Conservation (phyloP, 2,888 invertebrate species). For the Mythimna pallens region DNA sequence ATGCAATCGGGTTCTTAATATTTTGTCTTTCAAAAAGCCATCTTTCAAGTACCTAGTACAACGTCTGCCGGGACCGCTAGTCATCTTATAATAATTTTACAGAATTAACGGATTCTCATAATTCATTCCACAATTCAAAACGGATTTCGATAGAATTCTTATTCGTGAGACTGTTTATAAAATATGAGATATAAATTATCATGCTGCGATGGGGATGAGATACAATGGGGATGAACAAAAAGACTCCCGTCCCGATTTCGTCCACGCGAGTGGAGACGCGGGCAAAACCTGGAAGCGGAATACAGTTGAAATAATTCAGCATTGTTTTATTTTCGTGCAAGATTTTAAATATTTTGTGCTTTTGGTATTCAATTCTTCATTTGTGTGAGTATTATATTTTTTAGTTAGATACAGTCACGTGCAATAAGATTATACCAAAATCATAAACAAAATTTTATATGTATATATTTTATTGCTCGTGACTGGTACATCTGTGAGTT, state of each 20-base stretch:
- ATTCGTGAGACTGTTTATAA: slow-evolving; percentile 43
- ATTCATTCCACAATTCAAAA: slow-evolving; percentile 7
- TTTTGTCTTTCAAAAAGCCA: too few relatives aligned
- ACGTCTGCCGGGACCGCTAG: too few relatives aligned
- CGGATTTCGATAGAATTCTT: slow-evolving; percentile 27
- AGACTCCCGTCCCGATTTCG: slow-evolving; percentile 42
- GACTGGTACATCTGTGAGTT: too few relatives aligned
- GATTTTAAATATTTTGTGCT: slow-evolving; percentile 19
- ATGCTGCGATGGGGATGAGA: slow-evolving; percentile 36
- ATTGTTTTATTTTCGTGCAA: slow-evolving; percentile 49
- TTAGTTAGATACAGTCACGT: not conserved
- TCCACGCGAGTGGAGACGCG: slow-evolving; percentile 50
- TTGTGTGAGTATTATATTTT: slow-evolving; percentile 2
- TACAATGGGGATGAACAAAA: slow-evolving; percentile 56
- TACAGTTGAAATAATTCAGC: slow-evolving; percentile 38
- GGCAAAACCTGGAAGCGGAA: slow-evolving; percentile 44
- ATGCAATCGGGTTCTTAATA: too few relatives aligned
- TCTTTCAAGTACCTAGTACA: too few relatives aligned
- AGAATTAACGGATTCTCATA: not conserved
- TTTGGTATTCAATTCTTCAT: slow-evolving; percentile 7
- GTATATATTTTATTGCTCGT: too few relatives aligned
- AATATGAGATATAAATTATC: slow-evolving; percentile 51
- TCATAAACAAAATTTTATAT: too few relatives aligned
- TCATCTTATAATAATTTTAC: not conserved
- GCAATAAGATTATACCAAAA: too few relatives aligned